Percentiles rank a stretch among this genome's conserved stretches.
phyloP scores from a whole-genome alignment of 2,888 invertebrate genomes.

The Eucera pruinosa region DNA sequence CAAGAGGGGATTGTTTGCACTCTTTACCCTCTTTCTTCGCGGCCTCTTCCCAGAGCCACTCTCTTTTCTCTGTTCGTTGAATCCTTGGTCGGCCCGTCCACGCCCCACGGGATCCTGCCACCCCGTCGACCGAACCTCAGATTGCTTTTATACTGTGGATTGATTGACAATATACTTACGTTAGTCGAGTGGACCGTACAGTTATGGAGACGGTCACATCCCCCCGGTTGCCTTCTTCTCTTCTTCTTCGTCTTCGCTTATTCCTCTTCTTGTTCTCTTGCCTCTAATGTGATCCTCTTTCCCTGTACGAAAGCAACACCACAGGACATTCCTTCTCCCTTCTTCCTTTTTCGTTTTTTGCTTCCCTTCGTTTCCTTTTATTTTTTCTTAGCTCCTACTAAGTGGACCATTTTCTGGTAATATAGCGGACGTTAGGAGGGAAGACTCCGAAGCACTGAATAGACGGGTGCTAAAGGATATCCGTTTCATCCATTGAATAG shows the following conservation, averaged over 20 bases:
- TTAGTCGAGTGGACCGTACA: constrained; percentile 80
- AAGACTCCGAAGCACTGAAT: not conserved
- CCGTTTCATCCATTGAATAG: not conserved
- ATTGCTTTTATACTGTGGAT: constrained; percentile 84
- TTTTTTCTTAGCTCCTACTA: constrained; percentile 14
- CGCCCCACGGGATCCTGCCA: constrained; percentile 80
- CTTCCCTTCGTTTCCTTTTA: not conserved
- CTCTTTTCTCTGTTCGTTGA: constrained; percentile 55
- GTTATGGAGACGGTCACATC: constrained; percentile 76
- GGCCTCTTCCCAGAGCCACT: constrained; percentile 41
- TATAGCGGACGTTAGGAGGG: not conserved
- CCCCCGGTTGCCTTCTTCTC: constrained; percentile 23
- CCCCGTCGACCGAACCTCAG: constrained; percentile 82
- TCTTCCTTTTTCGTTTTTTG: not conserved
- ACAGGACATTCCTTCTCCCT: constrained; percentile 49
- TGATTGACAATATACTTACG: constrained; percentile 84
- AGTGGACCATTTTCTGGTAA: constrained; percentile 46
- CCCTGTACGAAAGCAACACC: constrained; percentile 49
- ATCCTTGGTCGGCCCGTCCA: constrained; percentile 59
- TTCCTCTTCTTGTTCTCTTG: constrained; percentile 14
- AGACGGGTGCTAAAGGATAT: constrained; percentile 21
- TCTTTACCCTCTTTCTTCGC: constrained; percentile 28
- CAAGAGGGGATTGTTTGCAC: constrained; percentile 55
- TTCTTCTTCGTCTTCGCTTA: constrained; percentile 3
- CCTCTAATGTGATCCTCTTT: constrained; percentile 58